Percentiles rank a stretch among this genome's conserved stretches.
Conservation (phyloP, 1,140 invertebrate genomes). For the Rhagoletis zephyria region DNA sequence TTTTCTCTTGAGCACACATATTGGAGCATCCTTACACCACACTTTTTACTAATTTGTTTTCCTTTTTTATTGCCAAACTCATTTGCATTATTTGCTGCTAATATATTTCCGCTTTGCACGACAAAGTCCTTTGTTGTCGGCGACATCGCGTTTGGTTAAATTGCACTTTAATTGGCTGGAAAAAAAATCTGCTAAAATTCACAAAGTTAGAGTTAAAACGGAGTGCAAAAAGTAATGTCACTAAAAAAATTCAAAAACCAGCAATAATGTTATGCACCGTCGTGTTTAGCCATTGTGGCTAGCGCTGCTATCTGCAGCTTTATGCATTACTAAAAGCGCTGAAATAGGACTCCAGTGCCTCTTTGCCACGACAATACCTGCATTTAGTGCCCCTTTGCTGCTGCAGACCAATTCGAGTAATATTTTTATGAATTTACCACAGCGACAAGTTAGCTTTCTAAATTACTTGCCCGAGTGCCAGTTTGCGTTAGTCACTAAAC, state of each 20-base stretch:
- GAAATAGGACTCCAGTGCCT: not conserved
- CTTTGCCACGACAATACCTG: not conserved
- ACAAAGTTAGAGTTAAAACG: not conserved
- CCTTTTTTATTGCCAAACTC: not conserved
- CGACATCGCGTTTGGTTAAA: not conserved
- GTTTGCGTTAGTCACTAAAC: slow-evolving; percentile 5
- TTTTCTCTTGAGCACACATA: too few species aligned
- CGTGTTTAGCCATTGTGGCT: not conserved
- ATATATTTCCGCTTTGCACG: not conserved
- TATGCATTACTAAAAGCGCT: not conserved
- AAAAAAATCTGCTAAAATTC: not conserved
- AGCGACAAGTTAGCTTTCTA: not conserved
- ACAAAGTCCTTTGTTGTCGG: not conserved
- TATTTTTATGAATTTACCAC: not conserved
- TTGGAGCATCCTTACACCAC: too few species aligned
- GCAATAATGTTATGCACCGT: not conserved
- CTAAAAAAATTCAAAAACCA: not conserved
- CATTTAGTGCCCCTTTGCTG: not conserved
- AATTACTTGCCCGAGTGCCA: not conserved
- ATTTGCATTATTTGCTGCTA: slow-evolving; percentile 3
- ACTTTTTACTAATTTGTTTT: not conserved
- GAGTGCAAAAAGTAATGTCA: not conserved
- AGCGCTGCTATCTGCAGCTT: not conserved
- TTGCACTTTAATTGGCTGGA: not conserved
- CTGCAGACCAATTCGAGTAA: not conserved